Conservation (phyloP, 2,888 invertebrate species). For the Druceiella hillmani region DNA sequence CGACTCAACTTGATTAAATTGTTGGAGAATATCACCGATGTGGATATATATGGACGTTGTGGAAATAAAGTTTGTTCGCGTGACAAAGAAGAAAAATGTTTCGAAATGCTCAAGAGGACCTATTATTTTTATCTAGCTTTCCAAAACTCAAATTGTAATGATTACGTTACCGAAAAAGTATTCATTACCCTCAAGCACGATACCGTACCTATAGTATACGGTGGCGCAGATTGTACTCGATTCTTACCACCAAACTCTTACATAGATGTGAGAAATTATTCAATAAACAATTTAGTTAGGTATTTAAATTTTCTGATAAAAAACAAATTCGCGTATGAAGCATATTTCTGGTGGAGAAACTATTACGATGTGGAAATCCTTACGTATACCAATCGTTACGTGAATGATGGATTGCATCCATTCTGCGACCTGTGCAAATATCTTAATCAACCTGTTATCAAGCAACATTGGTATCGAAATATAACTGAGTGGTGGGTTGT, state of each 20-base stretch:
- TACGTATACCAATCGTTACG: too few relatives aligned
- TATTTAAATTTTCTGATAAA: slow-evolving; percentile 47
- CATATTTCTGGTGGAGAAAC: slow-evolving; percentile 63
- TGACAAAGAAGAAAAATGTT: slow-evolving; percentile 29
- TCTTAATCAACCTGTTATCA: too few relatives aligned
- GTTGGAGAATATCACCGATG: slow-evolving; percentile 50
- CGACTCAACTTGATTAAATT: slow-evolving; percentile 39
- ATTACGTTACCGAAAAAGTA: slow-evolving; percentile 67
- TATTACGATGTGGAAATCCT: slow-evolving; percentile 38
- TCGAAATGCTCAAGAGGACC: slow-evolving; percentile 38
- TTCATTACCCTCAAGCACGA: slow-evolving; percentile 41
- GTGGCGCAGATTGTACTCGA: slow-evolving; percentile 44
- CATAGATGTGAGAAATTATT: slow-evolving; percentile 59
- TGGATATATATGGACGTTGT: slow-evolving; percentile 61
- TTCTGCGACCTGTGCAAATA: slow-evolving; percentile 57
- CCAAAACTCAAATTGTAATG: slow-evolving; percentile 63
- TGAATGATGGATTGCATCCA: slow-evolving; percentile 45
- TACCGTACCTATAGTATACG: slow-evolving; percentile 49
- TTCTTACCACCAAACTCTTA: slow-evolving; percentile 51
- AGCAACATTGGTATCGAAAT: too few relatives aligned
- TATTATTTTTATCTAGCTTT: slow-evolving; percentile 65
- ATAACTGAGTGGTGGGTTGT: too few relatives aligned
- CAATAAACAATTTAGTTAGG: slow-evolving; percentile 50
- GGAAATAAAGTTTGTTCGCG: slow-evolving; percentile 36
- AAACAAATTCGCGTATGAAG: slow-evolving; percentile 53